Evolutionary conservation across 2,113 vertebrate species (phyloP).

Genomic region (Struthidea cinerea): DNA sequence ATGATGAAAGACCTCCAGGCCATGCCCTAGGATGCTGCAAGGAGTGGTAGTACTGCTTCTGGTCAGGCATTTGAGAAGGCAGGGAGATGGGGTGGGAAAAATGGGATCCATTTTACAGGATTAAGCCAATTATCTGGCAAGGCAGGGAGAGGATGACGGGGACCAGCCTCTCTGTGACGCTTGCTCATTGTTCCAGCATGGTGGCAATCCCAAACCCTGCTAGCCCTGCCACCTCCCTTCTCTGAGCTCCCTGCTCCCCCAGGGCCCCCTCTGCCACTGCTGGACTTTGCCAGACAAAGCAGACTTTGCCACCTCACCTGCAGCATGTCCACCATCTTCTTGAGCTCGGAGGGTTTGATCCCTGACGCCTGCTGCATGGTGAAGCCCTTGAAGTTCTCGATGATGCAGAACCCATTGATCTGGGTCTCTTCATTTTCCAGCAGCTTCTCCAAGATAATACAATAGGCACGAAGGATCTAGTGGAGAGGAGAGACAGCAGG

Average conservation of each 20-base stretch:
- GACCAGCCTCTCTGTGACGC: rapidly evolving
- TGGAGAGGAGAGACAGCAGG: neutral
- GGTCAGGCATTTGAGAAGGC: neutral
- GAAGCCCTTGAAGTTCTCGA: constrained; percentile 97
- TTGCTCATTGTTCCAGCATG: neutral
- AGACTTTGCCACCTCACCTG: constrained; percentile 77
- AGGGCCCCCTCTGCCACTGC: neutral
- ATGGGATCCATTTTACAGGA: neutral
- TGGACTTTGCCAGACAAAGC: too few species aligned
- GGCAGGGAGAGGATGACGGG: neutral
- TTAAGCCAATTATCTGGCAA: neutral
- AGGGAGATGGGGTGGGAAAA: neutral
- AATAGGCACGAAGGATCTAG: constrained; percentile 94
- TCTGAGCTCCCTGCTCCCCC: neutral
- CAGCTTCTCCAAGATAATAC: constrained; percentile 92
- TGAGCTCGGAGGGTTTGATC: constrained; percentile 90
- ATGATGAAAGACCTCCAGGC: neutral
- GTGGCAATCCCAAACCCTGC: neutral
- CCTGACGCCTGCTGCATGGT: constrained; percentile 95
- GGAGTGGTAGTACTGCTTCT: neutral
- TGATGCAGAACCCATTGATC: constrained; percentile 95
- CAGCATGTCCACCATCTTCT: constrained; percentile 99
- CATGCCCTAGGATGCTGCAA: neutral
- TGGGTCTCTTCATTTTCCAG: constrained; percentile 97
- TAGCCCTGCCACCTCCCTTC: neutral